Percentiles rank a stretch among this genome's conserved stretches.
phyloP scores from a whole-genome alignment of 2,113 vertebrate species.

The Hirundichthys speculiger region DNA sequence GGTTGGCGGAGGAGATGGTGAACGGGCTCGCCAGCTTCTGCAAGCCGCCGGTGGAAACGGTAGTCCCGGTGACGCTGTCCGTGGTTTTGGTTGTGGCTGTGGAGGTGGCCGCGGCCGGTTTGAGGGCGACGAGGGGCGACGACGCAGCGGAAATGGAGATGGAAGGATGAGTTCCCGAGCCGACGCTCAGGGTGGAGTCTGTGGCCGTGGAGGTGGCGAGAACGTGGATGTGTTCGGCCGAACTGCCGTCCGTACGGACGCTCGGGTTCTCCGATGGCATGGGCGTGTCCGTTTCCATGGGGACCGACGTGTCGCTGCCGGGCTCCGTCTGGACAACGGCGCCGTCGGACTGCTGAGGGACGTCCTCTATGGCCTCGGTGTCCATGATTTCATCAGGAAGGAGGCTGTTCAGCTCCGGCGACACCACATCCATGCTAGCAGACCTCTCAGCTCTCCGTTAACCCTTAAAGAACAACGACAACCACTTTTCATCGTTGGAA shows the following conservation, averaged over 20 bases:
- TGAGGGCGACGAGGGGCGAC: conserved; percentile 64
- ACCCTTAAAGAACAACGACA: conserved; percentile 56
- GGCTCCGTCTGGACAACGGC: conserved; percentile 59
- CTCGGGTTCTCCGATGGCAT: conserved; percentile 85
- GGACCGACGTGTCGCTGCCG: conserved; percentile 61
- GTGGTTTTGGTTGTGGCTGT: conserved; percentile 64
- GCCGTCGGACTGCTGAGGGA: conserved; percentile 85
- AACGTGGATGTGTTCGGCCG: conserved; percentile 73
- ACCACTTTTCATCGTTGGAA: neutral
- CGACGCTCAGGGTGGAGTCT: conserved; percentile 73
- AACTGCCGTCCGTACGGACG: conserved; percentile 77
- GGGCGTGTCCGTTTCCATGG: conserved; percentile 86
- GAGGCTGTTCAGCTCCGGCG: conserved; percentile 96
- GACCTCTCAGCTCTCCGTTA: conserved; percentile 61
- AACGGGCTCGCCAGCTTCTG: conserved; percentile 89
- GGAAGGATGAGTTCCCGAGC: conserved; percentile 77
- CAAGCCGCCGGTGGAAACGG: conserved; percentile 72
- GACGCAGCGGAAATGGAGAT: conserved; percentile 57
- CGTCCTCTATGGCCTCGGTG: conserved; percentile 89
- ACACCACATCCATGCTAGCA: conserved; percentile 93
- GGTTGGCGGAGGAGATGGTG: conserved; percentile 89
- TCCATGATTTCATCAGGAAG: conserved; percentile 99
- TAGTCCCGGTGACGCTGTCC: conserved; percentile 66
- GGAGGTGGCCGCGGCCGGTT: conserved; percentile 78
- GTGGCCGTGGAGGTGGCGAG: conserved; percentile 74